Conservation (phyloP, 2,888 invertebrate genomes). For the Tiliacea aurago region DNA sequence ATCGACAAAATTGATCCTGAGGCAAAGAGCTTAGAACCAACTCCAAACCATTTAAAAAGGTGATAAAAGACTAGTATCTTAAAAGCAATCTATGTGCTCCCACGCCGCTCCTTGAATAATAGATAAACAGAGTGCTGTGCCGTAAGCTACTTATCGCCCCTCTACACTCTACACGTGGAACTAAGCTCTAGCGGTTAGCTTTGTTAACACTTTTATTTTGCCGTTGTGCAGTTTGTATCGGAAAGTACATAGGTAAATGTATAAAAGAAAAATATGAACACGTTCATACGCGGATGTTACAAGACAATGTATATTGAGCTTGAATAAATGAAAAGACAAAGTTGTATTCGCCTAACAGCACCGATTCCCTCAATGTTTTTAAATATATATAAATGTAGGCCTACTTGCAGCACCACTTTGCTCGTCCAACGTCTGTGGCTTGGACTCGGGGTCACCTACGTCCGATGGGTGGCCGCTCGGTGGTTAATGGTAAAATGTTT, state of each 20-base stretch:
- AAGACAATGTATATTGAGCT: neutral
- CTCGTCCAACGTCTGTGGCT: too few relatives aligned
- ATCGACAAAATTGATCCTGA: neutral
- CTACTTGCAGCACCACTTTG: neutral
- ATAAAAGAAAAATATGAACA: neutral
- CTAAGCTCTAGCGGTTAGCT: slow-evolving; percentile 14
- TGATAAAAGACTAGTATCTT: slow-evolving; percentile 19
- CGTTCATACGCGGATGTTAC: neutral
- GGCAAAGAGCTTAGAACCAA: neutral
- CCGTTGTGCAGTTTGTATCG: slow-evolving; percentile 9
- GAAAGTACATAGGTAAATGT: neutral
- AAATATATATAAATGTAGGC: neutral
- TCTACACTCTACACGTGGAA: slow-evolving; percentile 23
- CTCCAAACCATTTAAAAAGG: slow-evolving; percentile 1
- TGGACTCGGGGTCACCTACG: neutral
- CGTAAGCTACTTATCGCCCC: slow-evolving; percentile 51
- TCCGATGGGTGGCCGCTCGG: neutral
- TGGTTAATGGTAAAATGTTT: neutral
- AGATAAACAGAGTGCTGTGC: slow-evolving; percentile 45
- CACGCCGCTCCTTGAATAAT: slow-evolving; percentile 35
- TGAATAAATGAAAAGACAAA: neutral
- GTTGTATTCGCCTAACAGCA: neutral
- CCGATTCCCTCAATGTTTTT: neutral
- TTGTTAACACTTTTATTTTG: slow-evolving; percentile 21
- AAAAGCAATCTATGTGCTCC: slow-evolving; percentile 29